Evolutionary conservation across 2,888 invertebrate species (phyloP), one percentile per base, ranked within the genome.

Genomic region (Rugalucina vietnamica): DNA sequence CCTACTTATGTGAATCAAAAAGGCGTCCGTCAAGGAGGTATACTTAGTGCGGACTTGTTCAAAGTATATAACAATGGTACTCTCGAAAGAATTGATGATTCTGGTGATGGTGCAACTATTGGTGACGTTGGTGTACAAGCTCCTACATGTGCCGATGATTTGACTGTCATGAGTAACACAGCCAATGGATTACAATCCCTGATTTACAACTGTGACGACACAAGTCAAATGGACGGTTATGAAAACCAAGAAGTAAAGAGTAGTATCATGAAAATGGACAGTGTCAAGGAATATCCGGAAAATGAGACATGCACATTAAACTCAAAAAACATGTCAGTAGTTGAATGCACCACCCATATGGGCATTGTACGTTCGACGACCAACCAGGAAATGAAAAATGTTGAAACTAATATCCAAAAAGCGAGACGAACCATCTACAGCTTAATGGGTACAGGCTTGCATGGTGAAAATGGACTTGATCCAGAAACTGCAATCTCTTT

Each of bases 381-480:
- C 4, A 37, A 37, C 29, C 27, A 57, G 12, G 57, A 57, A 57
- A 14, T 27, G 54, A 10, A 21, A 14, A 37, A 29, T 14, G 77
- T 54, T 8, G 54, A 54, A 54, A n/a, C 54, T 21, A 77, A 77
- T n/a, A 65, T 77, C n/a, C 36, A 77, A 36, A 77, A 77, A 29
- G 77, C 69, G 4, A 69, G 43, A 69, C 29, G 34, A 39, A 69
- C 77, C 3, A 14, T 29, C 5, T 77, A 69, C n/a, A 77, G 77
- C n/a, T 39, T 77, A 50, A 29, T 77, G 34, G 29, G 60, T 37
- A 34, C 77, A 27, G 77, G 76, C n/a, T 29, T 76, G 12, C 77
- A 77, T 43, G 69, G 77, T n/a, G 69, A 69, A 76, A 65, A 39
- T 69, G 77, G 77, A 27, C 39, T 69, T 32, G 77, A 70, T 50